Percentiles rank a stretch among this genome's conserved stretches.
Conservation (phyloP, 1,140 invertebrate species). For the Drosophila ambigua region DNA sequence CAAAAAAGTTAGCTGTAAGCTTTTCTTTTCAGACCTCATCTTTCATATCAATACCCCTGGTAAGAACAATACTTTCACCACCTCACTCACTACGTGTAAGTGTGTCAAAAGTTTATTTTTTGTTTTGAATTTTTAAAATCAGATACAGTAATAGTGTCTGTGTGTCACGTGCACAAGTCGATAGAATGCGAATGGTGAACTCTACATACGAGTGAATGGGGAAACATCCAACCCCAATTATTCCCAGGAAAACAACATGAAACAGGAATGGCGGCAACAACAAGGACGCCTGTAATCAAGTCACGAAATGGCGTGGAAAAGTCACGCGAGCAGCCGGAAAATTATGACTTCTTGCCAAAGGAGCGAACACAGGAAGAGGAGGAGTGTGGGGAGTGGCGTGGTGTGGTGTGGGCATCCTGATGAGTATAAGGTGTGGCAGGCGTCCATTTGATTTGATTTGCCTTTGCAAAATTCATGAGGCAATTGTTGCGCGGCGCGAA, state of each 20-base stretch:
- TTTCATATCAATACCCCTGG: background rate
- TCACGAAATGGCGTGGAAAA: constrained; percentile 71
- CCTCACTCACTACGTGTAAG: background rate
- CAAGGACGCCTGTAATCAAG: constrained; percentile 67
- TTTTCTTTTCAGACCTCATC: background rate
- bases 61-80: background rate
- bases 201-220: background rate
- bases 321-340: constrained; percentile 74
- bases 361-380: background rate
- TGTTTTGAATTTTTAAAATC: constrained; percentile 58
- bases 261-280: constrained; percentile 19
- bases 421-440: constrained; percentile 32
- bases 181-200: constrained; percentile 3
- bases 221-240: constrained; percentile 26
- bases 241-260: constrained; percentile 6
- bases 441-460: constrained; percentile 68
- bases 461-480: constrained; percentile 74
- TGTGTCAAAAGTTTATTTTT: constrained; percentile 32
- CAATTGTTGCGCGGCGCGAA: constrained; percentile 62
- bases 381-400: too few relatives aligned
- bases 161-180: constrained; percentile 57
- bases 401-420: constrained; percentile 14
- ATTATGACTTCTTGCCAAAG: constrained; percentile 62
- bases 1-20: too few relatives aligned
- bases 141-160: constrained; percentile 51